A percentile compares a stretch with the other conserved stretches of the same genome.
Conservation (phyloP, 2,797 vertebrate genomes). For the Thunnus albacares region DNA sequence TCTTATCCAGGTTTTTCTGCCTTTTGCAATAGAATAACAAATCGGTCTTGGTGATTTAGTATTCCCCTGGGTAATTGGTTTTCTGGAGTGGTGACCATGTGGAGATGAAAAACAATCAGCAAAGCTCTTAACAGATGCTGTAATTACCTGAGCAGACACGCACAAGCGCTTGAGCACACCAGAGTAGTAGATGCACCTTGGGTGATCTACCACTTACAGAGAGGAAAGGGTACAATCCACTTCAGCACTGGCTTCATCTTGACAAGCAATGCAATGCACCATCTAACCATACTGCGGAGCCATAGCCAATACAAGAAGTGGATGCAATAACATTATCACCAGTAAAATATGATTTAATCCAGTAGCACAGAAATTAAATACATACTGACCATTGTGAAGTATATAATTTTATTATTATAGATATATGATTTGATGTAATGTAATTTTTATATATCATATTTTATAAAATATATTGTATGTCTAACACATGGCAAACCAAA, state of each 20-base stretch:
- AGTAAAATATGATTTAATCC: not conserved
- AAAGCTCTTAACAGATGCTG: slow-evolving; percentile 88
- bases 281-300: slow-evolving; percentile 32
- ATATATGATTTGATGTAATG: too few species aligned
- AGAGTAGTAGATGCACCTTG: slow-evolving; percentile 60
- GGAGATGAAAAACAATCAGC: slow-evolving; percentile 89
- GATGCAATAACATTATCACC: not conserved
- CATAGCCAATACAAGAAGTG: slow-evolving; percentile 11
- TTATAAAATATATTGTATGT: too few species aligned
- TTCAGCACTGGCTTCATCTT: slow-evolving; percentile 50
- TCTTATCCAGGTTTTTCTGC: slow-evolving; percentile 65
- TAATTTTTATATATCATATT: too few species aligned
- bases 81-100: slow-evolving; percentile 89
- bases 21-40: slow-evolving; percentile 77
- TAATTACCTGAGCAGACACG: slow-evolving; percentile 87
- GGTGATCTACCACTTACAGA: slow-evolving; percentile 68
- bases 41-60: slow-evolving; percentile 79
- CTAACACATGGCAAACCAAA: too few species aligned
- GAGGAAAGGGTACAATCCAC: slow-evolving; percentile 60
- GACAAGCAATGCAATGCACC: slow-evolving; percentile 53
- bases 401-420: not conserved
- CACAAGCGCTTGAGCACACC: slow-evolving; percentile 71
- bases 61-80: slow-evolving; percentile 86
- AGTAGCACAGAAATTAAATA: not conserved
- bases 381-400: not conserved